Evolutionary conservation across 2,113 vertebrate species (phyloP).

Genomic region (Motacilla tschutschensis): DNA sequence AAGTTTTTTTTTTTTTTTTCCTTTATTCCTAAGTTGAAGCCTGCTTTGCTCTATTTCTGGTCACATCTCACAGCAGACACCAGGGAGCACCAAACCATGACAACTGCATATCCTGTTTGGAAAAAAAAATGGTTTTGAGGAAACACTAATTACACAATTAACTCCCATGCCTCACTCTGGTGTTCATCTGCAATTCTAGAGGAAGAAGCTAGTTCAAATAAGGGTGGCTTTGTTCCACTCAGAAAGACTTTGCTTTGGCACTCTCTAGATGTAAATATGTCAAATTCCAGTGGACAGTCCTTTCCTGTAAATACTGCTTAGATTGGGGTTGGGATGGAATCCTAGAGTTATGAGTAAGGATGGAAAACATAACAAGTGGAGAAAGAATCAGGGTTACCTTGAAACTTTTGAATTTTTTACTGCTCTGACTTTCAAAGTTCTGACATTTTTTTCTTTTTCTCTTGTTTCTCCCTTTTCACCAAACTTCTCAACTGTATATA

Average conservation of each 20-base stretch:
- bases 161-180: background rate
- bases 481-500: background rate
- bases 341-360: constrained; percentile 38
- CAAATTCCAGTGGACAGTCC: constrained; percentile 49
- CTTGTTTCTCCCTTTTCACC: background rate
- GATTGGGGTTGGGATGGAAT: constrained; percentile 12
- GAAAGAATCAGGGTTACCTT: constrained; percentile 11
- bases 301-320: constrained; percentile 52
- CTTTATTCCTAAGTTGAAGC: too few relatives aligned
- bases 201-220: constrained; percentile 22
- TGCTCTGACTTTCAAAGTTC: constrained; percentile 3
- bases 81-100: too few relatives aligned
- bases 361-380: constrained; percentile 46
- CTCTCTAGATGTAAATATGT: constrained; percentile 42
- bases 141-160: background rate
- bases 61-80: too few relatives aligned
- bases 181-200: background rate
- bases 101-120: background rate
- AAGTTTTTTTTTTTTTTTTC: too few relatives aligned
- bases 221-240: background rate
- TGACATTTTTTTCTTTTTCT: background rate
- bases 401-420: background rate
- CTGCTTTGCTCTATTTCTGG: too few relatives aligned
- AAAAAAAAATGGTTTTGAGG: background rate
- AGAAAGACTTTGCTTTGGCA: constrained; percentile 28